These are phyloP conservation scores for Heliconius sara DNA, from an alignment of 2,888 invertebrate species.

Conservation along the genomic window DNA sequence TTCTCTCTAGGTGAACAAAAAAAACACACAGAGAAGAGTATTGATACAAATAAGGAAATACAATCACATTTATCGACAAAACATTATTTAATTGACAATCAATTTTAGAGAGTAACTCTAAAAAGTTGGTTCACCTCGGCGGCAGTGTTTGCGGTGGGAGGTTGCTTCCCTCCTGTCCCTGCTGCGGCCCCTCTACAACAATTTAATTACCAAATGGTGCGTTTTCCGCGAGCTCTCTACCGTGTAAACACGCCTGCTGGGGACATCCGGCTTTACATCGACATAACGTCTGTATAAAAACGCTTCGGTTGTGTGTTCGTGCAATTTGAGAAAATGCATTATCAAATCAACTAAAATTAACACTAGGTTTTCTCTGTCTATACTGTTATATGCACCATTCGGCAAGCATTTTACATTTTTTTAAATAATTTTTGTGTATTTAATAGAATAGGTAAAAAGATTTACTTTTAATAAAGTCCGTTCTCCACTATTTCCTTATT, in stretches of 20 bases:
- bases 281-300: neutral
- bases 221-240: slow-evolving; percentile 26
- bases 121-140: neutral
- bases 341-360: no score
- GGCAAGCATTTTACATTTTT: no score
- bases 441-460: no score
- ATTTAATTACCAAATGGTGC: slow-evolving; percentile 39
- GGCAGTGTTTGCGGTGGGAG: slow-evolving; percentile 17
- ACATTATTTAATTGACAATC: slow-evolving; percentile 20
- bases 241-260: slow-evolving; percentile 27
- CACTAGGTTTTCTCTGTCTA: no score
- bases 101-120: slow-evolving; percentile 19
- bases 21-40: neutral
- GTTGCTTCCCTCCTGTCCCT: slow-evolving; percentile 6
- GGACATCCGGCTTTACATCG: neutral
- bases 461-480: no score
- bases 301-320: neutral
- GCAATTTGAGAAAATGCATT: no score
- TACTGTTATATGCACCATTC: no score
- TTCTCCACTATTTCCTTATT: no score
- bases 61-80: neutral
- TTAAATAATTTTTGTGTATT: no score
- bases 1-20: neutral
- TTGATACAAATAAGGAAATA: slow-evolving; percentile 3
- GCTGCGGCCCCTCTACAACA: slow-evolving; percentile 1